Conservation (phyloP, 1,140 invertebrate genomes). For the Lordiphosa stackelbergi region DNA sequence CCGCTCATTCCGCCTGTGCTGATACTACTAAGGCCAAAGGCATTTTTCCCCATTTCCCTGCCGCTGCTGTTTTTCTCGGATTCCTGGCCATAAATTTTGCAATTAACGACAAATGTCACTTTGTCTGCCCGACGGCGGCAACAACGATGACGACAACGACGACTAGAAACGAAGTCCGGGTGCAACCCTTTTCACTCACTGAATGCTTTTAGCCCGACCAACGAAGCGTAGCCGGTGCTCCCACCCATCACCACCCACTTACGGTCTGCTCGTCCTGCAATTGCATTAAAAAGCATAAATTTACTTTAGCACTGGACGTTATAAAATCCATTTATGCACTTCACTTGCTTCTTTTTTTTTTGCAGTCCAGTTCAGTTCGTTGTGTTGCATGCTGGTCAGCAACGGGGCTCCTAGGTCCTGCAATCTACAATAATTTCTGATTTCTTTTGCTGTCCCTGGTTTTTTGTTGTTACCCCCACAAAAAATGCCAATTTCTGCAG, state of each 20-base stretch:
- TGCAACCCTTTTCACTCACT: constrained; percentile 17
- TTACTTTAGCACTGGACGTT: constrained; percentile 73
- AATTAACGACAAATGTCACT: constrained; percentile 76
- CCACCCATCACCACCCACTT: constrained; percentile 47
- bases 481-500: constrained; percentile 71
- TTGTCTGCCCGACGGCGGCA: constrained; percentile 55
- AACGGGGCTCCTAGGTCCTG: constrained; percentile 25
- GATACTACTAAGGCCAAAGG: constrained; percentile 14
- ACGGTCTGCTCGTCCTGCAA: constrained; percentile 73
- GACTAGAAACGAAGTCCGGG: constrained; percentile 24
- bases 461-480: constrained; percentile 25
- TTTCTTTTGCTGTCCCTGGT: constrained; percentile 49
- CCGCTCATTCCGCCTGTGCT: constrained; percentile 2
- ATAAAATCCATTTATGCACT: constrained; percentile 76
- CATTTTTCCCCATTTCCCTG: constrained; percentile 7
- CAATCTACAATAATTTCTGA: constrained; percentile 76
- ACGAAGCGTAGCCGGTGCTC: constrained; percentile 39
- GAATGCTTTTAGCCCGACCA: constrained; percentile 58
- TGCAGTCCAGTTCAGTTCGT: neutral
- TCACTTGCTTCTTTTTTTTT: constrained; percentile 60
- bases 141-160: constrained; percentile 21
- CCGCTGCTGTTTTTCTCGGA: constrained; percentile 20
- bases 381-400: constrained; percentile 68
- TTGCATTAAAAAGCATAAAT: constrained; percentile 76
- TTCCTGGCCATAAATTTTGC: constrained; percentile 71